A percentile compares a stretch with the other conserved stretches of the same genome.
phyloP scores from a whole-genome alignment of 2,797 vertebrate genomes.

The Sebastes nivosus region DNA sequence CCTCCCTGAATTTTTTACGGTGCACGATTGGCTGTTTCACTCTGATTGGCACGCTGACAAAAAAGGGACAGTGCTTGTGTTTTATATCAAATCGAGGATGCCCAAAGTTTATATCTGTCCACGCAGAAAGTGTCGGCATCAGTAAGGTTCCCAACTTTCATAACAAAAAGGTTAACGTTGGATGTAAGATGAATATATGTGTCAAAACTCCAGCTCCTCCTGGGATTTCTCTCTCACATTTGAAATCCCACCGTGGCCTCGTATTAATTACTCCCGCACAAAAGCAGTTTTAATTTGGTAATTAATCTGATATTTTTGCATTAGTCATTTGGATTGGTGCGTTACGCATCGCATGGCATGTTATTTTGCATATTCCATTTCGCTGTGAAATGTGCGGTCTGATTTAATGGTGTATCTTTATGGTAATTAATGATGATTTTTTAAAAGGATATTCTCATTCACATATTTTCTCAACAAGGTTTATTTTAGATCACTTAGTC shows the following conservation, averaged over 20 bases:
- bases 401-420: slow-evolving; percentile 41
- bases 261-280: slow-evolving; percentile 17
- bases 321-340: slow-evolving; percentile 42
- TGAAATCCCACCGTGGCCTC: slow-evolving; percentile 9
- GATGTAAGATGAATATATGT: not conserved
- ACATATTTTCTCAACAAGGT: not conserved
- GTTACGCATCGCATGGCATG: slow-evolving; percentile 33
- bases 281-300: slow-evolving; percentile 33
- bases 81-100: not conserved
- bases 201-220: not conserved
- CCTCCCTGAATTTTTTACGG: not conserved
- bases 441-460: slow-evolving; percentile 29
- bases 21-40: slow-evolving; percentile 13
- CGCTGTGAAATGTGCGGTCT: slow-evolving; percentile 22
- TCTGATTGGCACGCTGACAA: not conserved
- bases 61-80: not conserved
- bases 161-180: not conserved
- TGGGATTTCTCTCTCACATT: not conserved
- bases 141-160: not conserved
- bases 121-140: not conserved
- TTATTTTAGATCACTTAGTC: slow-evolving; percentile 18
- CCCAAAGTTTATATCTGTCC: not conserved
- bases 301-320: slow-evolving; percentile 52
- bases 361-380: slow-evolving; percentile 48
- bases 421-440: slow-evolving; percentile 41